A percentile compares a stretch with the other conserved stretches of the same genome.
phyloP scores from a whole-genome alignment of 2,888 invertebrate genomes.

The Notodonta ziczac region DNA sequence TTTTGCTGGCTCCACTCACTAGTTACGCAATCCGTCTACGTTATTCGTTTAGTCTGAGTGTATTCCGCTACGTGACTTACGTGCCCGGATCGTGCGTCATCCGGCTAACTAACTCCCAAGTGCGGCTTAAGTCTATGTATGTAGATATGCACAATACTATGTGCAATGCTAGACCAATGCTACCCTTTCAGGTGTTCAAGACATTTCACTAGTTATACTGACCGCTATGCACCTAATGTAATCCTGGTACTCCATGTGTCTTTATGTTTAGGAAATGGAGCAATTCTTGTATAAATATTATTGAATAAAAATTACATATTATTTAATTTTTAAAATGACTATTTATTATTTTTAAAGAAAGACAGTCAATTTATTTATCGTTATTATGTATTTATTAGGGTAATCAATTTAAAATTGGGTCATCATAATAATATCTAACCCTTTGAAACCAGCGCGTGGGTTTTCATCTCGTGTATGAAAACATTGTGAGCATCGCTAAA shows the following conservation, averaged over 20 bases:
- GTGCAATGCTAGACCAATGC: not conserved
- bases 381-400: too few relatives aligned
- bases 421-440: slow-evolving; percentile 4
- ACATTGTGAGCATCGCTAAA: slow-evolving; percentile 11
- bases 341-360: too few relatives aligned
- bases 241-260: not conserved
- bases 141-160: too few relatives aligned
- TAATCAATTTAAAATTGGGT: too few relatives aligned
- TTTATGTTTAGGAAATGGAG: too few relatives aligned
- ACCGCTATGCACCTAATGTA: not conserved
- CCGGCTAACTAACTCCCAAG: slow-evolving; percentile 28
- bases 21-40: too few relatives aligned
- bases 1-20: too few relatives aligned
- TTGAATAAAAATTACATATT: too few relatives aligned
- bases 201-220: not conserved
- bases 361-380: too few relatives aligned
- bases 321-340: too few relatives aligned
- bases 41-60: too few relatives aligned
- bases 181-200: not conserved
- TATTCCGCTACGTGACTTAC: slow-evolving; percentile 21
- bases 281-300: too few relatives aligned
- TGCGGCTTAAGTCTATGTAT: slow-evolving; percentile 1
- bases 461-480: slow-evolving; percentile 8
- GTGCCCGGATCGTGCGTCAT: slow-evolving; percentile 17
- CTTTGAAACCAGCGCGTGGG: slow-evolving; percentile 5